Base-by-base conservation (phyloP, 1,140 invertebrate genomes). In the Bombus fervidus region DNA sequence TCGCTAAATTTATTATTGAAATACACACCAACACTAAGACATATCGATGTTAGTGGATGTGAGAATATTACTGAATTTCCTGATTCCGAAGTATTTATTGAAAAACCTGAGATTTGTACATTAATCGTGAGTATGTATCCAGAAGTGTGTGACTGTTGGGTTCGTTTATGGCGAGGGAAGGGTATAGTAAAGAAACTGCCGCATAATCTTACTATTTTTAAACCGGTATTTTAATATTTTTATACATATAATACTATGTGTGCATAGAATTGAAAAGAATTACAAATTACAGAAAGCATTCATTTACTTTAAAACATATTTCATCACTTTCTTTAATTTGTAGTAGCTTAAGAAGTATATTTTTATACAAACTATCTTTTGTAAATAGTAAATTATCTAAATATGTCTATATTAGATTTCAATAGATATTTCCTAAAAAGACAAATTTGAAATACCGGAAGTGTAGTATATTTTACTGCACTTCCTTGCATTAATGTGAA, bases 21-120 rank as follows among this genome's bases (percentile, higher is more conserved):
- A 0, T 89, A 91, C 57, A 92, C 88, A 31, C 94, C 94, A 10
- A 94, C 93, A 0, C 81, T 95, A 53, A 81, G 71, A 15, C 82
- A 92, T 25, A 92, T 95, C 4, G 91, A 94, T 68, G 47, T 93
- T 4, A 91, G 90, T 15, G 95, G 94, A 28, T 95, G 95, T 66
- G 72, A 76, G 62, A 82, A 73, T 86, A 88, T 95, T 10, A 18
- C 15, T 0, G 88, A 91, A 68, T 34, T 47, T 66, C 94, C 95
- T 6, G 83, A 91, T 39, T 3, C 69, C 0, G 86, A 87, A 43
- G 47, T 91, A 62, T 39, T 68, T 39, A 89, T 95, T 62, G 79
- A 91, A n/a, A 91, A 87, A 90, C 94, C 94, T 0, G 86, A 88
- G 66, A 59, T 90, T 64, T 95, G 94, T 76, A 94, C 92, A 0